phyloP scores from a whole-genome alignment of 2,113 vertebrate species.

The Kryptolebias marmoratus region DNA sequence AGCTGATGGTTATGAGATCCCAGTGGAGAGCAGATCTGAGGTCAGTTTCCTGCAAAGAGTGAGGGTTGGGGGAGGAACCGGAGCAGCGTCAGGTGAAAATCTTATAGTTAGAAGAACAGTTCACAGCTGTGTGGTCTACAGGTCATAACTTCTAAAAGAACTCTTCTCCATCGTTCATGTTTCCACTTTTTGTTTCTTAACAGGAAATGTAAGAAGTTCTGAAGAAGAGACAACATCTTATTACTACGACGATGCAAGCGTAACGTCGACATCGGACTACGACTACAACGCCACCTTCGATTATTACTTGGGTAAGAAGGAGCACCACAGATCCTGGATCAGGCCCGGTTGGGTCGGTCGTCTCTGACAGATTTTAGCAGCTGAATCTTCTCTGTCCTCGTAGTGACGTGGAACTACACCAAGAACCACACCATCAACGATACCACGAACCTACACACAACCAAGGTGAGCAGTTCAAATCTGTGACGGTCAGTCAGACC shows the following conservation, averaged over 20 bases:
- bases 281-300: constrained; percentile 55
- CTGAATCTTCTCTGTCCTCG: neutral
- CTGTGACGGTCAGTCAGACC: neutral
- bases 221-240: neutral
- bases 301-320: constrained; percentile 12
- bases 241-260: fast-evolving
- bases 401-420: neutral
- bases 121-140: no score
- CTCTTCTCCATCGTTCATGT: neutral
- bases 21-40: no score
- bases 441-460: no score
- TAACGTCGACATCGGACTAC: neutral
- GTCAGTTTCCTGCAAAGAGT: no score
- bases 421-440: no score
- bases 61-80: no score
- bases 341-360: neutral
- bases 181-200: neutral
- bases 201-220: neutral
- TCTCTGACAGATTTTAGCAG: neutral
- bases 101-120: no score
- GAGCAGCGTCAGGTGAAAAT: no score
- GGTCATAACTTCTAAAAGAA: neutral
- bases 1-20: no score
- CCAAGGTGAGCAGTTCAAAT: neutral
- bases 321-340: neutral